Conservation (phyloP, 1,140 invertebrate species). For the Ips nitidus region DNA sequence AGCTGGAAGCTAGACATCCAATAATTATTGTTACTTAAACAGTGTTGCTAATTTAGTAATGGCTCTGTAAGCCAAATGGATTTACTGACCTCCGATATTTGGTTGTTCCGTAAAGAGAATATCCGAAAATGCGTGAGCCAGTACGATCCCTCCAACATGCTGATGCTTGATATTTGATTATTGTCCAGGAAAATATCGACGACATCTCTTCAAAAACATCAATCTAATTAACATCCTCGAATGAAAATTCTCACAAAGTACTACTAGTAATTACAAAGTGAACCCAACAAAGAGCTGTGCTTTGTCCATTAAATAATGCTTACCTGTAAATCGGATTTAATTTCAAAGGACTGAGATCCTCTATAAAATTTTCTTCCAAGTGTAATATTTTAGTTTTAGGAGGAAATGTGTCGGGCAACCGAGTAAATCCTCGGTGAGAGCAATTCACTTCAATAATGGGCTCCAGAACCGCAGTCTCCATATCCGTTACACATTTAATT, state of each 20-base stretch:
- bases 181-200: conserved; percentile 75
- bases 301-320: neutral
- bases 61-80: neutral
- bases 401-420: conserved; percentile 59
- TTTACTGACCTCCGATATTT: conserved; percentile 63
- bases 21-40: neutral
- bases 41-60: neutral
- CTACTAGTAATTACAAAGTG: conserved; percentile 1
- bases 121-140: conserved; percentile 76
- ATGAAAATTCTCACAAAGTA: neutral
- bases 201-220: conserved; percentile 49
- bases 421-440: conserved; percentile 54
- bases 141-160: conserved; percentile 70
- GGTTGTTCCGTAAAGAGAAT: conserved; percentile 71
- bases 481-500: conserved; percentile 53
- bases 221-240: neutral
- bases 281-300: too few species aligned
- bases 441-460: conserved; percentile 61
- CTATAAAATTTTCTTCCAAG: conserved; percentile 56
- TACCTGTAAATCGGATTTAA: conserved; percentile 64
- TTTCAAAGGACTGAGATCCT: conserved; percentile 55
- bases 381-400: conserved; percentile 59
- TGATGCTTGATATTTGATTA: conserved; percentile 70
- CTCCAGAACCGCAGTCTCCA: conserved; percentile 49
- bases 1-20: conserved; percentile 65